A percentile compares a stretch with the other conserved stretches of the same genome.
These are phyloP conservation scores for Rissa tridactyla DNA, from an alignment of 2,113 vertebrate genomes.

Conservation along the genomic window DNA sequence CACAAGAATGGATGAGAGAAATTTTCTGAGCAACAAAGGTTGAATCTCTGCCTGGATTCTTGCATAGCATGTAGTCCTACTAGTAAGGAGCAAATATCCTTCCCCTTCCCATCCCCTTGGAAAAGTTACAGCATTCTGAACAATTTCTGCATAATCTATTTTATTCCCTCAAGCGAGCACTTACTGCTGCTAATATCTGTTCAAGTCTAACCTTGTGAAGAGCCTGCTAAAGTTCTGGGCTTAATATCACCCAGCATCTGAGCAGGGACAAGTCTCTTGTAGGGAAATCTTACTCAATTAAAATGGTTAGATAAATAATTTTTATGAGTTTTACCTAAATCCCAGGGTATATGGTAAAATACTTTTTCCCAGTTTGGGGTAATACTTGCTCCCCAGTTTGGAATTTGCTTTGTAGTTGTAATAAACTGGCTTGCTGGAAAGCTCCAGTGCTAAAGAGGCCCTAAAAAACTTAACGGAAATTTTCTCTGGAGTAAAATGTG, in stretches of 20 bases:
- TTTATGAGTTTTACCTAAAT: background rate
- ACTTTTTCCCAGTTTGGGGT: background rate
- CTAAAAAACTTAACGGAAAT: background rate
- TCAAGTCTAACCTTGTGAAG: background rate
- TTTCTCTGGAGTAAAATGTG: background rate
- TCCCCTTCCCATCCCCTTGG: background rate
- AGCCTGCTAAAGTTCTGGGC: background rate
- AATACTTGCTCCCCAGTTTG: background rate
- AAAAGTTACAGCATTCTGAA: background rate
- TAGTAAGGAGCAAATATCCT: background rate
- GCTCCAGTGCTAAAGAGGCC: background rate
- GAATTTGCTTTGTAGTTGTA: background rate
- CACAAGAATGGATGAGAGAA: background rate
- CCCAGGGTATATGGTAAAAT: background rate
- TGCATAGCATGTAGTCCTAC: background rate
- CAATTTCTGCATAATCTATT: background rate
- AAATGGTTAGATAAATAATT: background rate
- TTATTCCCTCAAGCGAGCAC: background rate
- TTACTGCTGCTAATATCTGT: background rate
- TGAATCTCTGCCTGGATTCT: background rate
- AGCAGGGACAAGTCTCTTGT: background rate
- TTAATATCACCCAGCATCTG: background rate
- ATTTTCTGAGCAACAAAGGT: background rate
- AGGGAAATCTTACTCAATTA: background rate
- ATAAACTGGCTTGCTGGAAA: background rate